These are phyloP conservation scores for Tanytarsus gracilentus DNA, from an alignment of 2,888 invertebrate genomes.

Conservation along the genomic window DNA sequence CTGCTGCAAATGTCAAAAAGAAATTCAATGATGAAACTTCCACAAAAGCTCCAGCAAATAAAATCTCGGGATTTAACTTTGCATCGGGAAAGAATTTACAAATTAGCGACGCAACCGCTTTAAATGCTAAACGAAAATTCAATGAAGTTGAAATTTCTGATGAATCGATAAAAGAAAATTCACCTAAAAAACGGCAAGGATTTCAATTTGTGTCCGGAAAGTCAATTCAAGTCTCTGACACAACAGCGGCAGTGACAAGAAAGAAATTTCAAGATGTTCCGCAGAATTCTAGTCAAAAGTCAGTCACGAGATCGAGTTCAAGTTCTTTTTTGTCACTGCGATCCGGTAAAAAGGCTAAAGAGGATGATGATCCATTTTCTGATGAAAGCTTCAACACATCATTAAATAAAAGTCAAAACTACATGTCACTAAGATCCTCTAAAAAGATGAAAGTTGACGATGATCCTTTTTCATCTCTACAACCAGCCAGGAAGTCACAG, in stretches of 20 bases:
- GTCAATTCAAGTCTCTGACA: constrained; percentile 11
- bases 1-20: background rate
- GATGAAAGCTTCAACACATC: too few relatives aligned
- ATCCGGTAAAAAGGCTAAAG: too few relatives aligned
- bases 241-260: background rate
- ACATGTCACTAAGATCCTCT: too few relatives aligned
- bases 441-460: too few relatives aligned
- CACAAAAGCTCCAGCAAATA: background rate
- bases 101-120: background rate
- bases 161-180: background rate
- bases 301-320: too few relatives aligned
- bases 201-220: background rate
- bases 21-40: background rate
- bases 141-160: background rate
- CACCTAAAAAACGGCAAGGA: background rate
- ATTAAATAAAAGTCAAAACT: too few relatives aligned
- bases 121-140: background rate
- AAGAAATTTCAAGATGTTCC: too few relatives aligned
- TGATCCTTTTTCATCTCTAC: too few relatives aligned
- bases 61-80: background rate
- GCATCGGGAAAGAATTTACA: background rate
- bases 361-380: too few relatives aligned
- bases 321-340: too few relatives aligned
- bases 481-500: too few relatives aligned
- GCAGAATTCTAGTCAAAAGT: too few relatives aligned